Conservation (phyloP, 2,888 invertebrate genomes). For the Actias luna region DNA sequence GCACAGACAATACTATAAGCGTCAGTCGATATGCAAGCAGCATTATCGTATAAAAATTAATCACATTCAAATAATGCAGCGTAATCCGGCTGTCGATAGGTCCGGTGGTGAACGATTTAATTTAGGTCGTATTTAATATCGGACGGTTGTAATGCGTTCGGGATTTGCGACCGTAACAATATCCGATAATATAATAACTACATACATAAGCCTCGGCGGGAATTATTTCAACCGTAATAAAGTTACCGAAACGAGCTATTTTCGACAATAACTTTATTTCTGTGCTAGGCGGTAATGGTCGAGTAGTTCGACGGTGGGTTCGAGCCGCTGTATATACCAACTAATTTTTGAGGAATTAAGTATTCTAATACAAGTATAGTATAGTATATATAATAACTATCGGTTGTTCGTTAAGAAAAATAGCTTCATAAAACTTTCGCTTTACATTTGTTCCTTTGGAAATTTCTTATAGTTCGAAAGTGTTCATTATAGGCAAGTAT, state of each 20-base stretch:
- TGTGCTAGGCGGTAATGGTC: too few relatives aligned
- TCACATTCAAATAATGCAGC: not conserved
- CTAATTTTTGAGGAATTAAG: too few relatives aligned
- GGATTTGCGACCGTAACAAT: slow-evolving; percentile 14
- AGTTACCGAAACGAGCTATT: not conserved
- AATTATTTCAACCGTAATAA: slow-evolving; percentile 7
- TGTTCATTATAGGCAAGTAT: too few relatives aligned
- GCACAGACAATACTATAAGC: not conserved
- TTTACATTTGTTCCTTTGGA: too few relatives aligned
- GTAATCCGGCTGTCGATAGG: slow-evolving; percentile 11
- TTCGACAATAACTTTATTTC: slow-evolving; percentile 2
- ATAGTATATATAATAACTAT: too few relatives aligned
- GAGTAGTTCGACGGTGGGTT: too few relatives aligned
- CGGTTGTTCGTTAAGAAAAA: too few relatives aligned
- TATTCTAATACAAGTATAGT: too few relatives aligned
- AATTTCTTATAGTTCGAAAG: too few relatives aligned
- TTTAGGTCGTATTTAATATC: slow-evolving; percentile 15
- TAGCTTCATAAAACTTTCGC: too few relatives aligned
- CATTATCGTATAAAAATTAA: slow-evolving; percentile 9
- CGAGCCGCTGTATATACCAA: too few relatives aligned
- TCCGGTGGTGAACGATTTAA: slow-evolving; percentile 9
- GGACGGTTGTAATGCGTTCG: slow-evolving; percentile 1
- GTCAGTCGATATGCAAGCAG: not conserved
- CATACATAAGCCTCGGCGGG: not conserved
- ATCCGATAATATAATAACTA: slow-evolving; percentile 10